Base-by-base conservation (phyloP, 1,140 invertebrate species). In the Lethocerus indicus region DNA sequence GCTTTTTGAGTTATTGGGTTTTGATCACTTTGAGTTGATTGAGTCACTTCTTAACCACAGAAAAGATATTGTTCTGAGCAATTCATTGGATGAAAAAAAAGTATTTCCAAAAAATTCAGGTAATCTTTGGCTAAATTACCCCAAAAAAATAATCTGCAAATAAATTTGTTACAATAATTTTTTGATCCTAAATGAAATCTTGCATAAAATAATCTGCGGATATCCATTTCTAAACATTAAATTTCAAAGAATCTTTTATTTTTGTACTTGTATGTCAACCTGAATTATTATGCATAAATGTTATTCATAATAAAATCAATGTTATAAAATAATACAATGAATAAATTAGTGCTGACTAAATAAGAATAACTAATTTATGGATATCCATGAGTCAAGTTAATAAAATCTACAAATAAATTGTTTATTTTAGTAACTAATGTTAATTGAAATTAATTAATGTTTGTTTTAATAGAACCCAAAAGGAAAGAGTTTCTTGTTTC, bases 21-120 rank as follows among this genome's bases (percentile, higher is more conserved):
- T 82, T 67, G 85, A 92, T 57, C 70, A 85, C 56, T 83, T 95
- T 63, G 84, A 89, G 58, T 71, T 94, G 32, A 83, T 93, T 41
- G 73, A 79, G 58, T 74, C 77, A 40, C 66, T 94, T 43, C 67
- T 95, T 7, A 70, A 79, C 58, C 74, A 91, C 62, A 69, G 83
- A 50, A 61, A 69, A 18, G 69, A 71, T 37, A 75, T 82, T 27
- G 60, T 71, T 4, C 63, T 67, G 47, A 49, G 28, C n/a, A 24
- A 16, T 13, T 57, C 54, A 65, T 54, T 56, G 57, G 29, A 56
- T 60, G 54, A 58, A 57, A 25, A 50, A 58, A 54, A 49, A 55
- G 51, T 50, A 48, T 16, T 39, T 23, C 42, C 52, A 40, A 42
- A 47, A 21, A 44, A 37, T 18, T 26, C 23, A n/a, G 13, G 44